Evolutionary conservation across 2,797 vertebrate genomes (phyloP), one percentile per base, ranked within the genome.

Genomic region (Meda fulgida): DNA sequence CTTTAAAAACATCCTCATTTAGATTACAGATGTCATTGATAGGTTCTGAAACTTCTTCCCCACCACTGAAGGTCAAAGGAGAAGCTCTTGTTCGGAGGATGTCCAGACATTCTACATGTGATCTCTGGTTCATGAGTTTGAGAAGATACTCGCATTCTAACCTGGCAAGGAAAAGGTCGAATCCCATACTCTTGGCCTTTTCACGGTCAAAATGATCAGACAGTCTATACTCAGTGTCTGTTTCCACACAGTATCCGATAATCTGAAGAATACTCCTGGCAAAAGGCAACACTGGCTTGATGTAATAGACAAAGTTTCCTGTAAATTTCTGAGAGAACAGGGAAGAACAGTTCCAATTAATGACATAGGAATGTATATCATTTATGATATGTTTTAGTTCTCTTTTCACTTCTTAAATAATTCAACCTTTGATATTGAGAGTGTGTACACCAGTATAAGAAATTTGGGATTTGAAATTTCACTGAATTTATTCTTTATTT

Each of bases 131-230:
- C 89, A 94, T 91, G 23, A 92, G 89, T 87, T 95, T 84, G 0
- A 96, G 93, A 58, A 96, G 81, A 10, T 92, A 82, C 89, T 93
- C 89, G 43, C 96, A 96, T 21, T 95, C 90, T 0, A 94, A 91
- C 88, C 96, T 94, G 16, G 93, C 94, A 87, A 97, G 92, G 89
- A 97, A 96, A 85, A 97, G 93, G 87, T 97, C 95, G 78, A 97
- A 96, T 1, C 94, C 96, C 51, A 94, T 88, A 76, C 92, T 90
- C 81, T 94, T 93, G 0, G 89, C 93, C 78, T 88, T 91, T 55
- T 96, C 93, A 36, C 92, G 65, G 48, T 94, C 89, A 13, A 89
- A 89, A 31, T 91, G 91, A 65, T 91, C 91, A 46, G 92, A 89
- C 29, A 97, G 94, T 13, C 90, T 93, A 91, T 95, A 97, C 90